A percentile compares a stretch with the other conserved stretches of the same genome.
phyloP scores from a whole-genome alignment of 2,113 vertebrate genomes.

The Eurystomus gularis region DNA sequence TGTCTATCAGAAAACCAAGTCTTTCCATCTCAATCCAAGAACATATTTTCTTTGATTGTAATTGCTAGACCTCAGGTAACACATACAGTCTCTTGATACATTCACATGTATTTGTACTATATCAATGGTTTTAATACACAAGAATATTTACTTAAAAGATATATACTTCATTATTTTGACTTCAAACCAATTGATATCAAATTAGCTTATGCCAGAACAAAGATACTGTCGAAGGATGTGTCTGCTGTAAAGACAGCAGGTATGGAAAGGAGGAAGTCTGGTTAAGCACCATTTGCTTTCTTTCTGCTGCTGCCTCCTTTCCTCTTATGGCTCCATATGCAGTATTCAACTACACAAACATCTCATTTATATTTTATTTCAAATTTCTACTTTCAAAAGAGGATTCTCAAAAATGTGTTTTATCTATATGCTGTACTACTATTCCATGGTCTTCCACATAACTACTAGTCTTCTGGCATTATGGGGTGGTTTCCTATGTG shows the following conservation, averaged over 20 bases:
- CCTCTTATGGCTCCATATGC: neutral
- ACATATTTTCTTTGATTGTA: neutral
- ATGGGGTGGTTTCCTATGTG: neutral
- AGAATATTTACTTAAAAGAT: neutral
- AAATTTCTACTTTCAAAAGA: neutral
- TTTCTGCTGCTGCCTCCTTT: neutral
- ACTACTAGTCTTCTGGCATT: neutral
- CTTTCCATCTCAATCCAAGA: neutral
- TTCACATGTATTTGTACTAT: neutral
- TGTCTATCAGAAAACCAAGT: neutral
- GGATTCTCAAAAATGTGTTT: neutral
- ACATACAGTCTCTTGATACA: neutral
- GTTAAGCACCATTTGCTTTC: neutral
- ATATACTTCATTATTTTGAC: neutral
- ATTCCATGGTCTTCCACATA: neutral
- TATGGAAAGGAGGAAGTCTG: neutral
- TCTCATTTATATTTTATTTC: neutral
- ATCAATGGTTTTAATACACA: neutral
- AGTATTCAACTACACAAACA: neutral
- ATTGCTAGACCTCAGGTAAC: neutral
- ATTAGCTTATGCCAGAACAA: neutral
- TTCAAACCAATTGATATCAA: neutral
- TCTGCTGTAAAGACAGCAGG: neutral
- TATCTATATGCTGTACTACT: neutral
- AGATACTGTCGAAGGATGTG: neutral